These are phyloP conservation scores for Leucopsar rothschildi DNA, from an alignment of 2,113 vertebrate species.

Conservation along the genomic window DNA sequence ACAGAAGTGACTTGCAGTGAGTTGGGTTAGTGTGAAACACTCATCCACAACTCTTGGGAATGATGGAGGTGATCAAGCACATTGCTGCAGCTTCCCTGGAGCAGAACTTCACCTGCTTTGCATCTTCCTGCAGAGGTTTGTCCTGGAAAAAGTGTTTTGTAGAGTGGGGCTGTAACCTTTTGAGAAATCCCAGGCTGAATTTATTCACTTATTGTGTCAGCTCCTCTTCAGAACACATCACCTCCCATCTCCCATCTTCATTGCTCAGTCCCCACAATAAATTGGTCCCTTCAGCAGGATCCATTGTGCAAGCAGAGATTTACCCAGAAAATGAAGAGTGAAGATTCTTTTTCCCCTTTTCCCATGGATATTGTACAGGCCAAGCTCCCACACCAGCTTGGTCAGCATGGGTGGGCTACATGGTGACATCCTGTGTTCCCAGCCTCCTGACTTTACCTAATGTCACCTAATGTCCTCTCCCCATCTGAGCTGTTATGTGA, in stretches of 20 bases:
- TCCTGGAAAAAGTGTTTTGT: background rate
- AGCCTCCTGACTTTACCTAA: background rate
- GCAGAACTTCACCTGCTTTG: background rate
- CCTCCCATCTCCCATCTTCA: background rate
- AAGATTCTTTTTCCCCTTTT: background rate
- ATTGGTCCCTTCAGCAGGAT: background rate
- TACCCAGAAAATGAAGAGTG: background rate
- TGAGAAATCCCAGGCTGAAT: background rate
- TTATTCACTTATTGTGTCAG: background rate
- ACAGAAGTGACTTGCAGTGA: background rate
- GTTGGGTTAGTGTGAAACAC: background rate
- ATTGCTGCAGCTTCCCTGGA: background rate
- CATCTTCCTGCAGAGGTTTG: background rate
- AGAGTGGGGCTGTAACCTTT: background rate
- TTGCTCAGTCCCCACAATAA: background rate
- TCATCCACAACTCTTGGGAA: background rate
- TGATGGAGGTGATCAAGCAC: background rate
- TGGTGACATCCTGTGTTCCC: background rate
- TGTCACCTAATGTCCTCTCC: background rate
- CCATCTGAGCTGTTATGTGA: background rate
- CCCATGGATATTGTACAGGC: rapidly evolving
- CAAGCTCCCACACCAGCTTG: background rate
- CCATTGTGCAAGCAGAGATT: background rate
- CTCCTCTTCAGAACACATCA: background rate
- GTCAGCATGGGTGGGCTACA: background rate